A percentile compares a stretch with the other conserved stretches of the same genome.
phyloP scores from a whole-genome alignment of 2,113 vertebrate species.

The Tinamus guttatus region DNA sequence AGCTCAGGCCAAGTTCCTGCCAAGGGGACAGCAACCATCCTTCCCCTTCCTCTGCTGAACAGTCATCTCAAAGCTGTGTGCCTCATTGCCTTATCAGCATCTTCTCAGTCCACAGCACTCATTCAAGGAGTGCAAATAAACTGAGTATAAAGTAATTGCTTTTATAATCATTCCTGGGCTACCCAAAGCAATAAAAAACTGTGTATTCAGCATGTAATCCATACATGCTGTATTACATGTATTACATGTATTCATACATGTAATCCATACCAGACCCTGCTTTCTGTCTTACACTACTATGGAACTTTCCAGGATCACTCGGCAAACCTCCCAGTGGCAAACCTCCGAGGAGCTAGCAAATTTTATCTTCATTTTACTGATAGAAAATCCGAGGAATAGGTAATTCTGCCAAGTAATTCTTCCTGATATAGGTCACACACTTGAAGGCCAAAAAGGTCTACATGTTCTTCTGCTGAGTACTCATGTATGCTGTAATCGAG shows the following conservation, averaged over 20 bases:
- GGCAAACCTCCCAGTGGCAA: not conserved
- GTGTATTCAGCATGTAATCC: not conserved
- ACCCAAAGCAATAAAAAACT: not conserved
- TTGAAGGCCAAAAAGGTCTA: not conserved
- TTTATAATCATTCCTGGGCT: not conserved
- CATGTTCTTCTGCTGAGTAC: not conserved
- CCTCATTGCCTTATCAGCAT: not conserved
- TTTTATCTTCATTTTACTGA: not conserved
- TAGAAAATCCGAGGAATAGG: not conserved
- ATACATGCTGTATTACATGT: too few species aligned
- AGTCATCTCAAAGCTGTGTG: not conserved
- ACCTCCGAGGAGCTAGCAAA: not conserved
- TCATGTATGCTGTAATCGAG: not conserved
- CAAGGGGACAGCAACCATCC: accelerated
- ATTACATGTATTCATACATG: not conserved
- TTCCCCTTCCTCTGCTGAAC: not conserved
- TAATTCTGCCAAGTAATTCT: not conserved
- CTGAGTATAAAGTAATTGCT: not conserved
- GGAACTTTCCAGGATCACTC: not conserved
- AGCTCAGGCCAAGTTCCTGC: not conserved
- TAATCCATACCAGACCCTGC: not conserved
- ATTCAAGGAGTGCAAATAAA: not conserved
- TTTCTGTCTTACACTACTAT: not conserved
- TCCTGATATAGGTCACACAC: not conserved
- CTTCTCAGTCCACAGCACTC: not conserved